Evolutionary conservation across 2,797 vertebrate genomes (phyloP).

Genomic region (Botia almorhae): DNA sequence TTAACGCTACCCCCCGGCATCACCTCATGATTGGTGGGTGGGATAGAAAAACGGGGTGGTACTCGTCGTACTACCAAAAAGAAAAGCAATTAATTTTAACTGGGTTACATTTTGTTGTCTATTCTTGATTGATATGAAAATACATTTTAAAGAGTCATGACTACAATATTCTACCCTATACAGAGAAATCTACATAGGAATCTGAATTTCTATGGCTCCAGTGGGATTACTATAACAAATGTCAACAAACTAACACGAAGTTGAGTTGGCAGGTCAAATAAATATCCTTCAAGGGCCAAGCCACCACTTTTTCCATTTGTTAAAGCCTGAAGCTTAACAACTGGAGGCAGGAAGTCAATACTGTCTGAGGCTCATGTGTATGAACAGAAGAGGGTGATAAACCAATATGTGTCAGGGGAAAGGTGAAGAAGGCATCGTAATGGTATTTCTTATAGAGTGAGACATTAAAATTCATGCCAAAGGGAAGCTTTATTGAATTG

Average conservation of each 20-base stretch:
- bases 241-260: slow-evolving; percentile 38
- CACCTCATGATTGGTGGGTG: slow-evolving; percentile 93
- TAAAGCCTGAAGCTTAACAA: slow-evolving; percentile 45
- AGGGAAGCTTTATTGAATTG: slow-evolving; percentile 42
- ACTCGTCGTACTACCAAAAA: slow-evolving; percentile 86
- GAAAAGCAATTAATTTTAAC: slow-evolving; percentile 27
- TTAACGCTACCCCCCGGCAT: slow-evolving; percentile 97
- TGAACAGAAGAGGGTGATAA: slow-evolving; percentile 28
- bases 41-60: slow-evolving; percentile 94
- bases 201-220: slow-evolving; percentile 2
- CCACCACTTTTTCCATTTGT: slow-evolving; percentile 38
- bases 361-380: slow-evolving; percentile 10
- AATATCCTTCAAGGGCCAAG: slow-evolving; percentile 21
- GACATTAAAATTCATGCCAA: slow-evolving; percentile 47
- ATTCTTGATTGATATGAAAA: background rate
- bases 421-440: slow-evolving; percentile 23
- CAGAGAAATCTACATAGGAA: background rate
- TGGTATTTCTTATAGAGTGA: slow-evolving; percentile 38
- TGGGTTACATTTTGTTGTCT: background rate
- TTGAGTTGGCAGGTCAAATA: slow-evolving; percentile 35
- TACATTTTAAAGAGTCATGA: background rate
- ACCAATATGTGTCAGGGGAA: slow-evolving; percentile 24
- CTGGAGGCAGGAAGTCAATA: slow-evolving; percentile 47
- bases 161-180: background rate
- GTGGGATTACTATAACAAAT: slow-evolving; percentile 16